phyloP scores from a whole-genome alignment of 2,797 vertebrate genomes.

The Rousettus madagascariensis region DNA sequence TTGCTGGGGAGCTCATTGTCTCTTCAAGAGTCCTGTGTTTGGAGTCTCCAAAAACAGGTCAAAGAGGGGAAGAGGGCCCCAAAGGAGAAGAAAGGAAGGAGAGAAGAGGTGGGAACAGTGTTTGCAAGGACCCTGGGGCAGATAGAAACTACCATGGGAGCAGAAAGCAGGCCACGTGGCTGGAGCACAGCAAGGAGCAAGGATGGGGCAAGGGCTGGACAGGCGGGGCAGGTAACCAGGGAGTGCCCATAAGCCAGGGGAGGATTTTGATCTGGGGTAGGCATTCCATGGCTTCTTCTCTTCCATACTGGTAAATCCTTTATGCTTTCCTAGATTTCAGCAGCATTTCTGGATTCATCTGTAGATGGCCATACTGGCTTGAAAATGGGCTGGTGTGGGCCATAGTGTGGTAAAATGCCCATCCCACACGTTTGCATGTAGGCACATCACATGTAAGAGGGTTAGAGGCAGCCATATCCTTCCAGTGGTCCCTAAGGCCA shows the following conservation, averaged over 20 bases:
- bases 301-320: background rate
- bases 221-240: background rate
- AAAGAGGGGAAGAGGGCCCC: background rate
- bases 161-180: background rate
- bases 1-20: background rate
- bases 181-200: background rate
- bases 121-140: background rate
- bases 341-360: background rate
- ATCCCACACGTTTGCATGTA: fast-evolving
- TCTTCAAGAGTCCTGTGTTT: background rate
- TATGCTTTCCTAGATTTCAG: background rate
- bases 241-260: fast-evolving
- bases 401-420: background rate
- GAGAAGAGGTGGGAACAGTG: no score
- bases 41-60: background rate
- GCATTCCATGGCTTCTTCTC: background rate
- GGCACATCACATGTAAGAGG: background rate
- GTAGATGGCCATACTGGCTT: background rate
- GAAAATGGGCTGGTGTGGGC: background rate
- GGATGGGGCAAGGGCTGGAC: background rate
- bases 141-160: background rate
- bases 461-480: background rate
- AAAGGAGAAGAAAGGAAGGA: background rate
- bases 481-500: background rate
- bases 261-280: background rate